Percentiles rank a stretch among this genome's conserved stretches.
These are phyloP conservation scores for Dasysyrphus albostriatus DNA, from an alignment of 2,888 invertebrate species.

Conservation along the genomic window DNA sequence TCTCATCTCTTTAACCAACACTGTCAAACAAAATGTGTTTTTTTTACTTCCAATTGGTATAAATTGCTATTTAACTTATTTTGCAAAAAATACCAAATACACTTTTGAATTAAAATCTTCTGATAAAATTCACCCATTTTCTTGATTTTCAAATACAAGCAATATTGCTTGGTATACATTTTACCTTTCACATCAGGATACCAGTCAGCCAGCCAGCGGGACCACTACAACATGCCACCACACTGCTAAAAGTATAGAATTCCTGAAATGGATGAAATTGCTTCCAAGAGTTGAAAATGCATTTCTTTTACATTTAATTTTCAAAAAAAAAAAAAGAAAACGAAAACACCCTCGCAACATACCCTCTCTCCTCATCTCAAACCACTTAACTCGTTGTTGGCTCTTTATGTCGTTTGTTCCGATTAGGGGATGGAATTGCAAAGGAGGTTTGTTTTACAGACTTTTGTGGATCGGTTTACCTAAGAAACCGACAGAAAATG, in stretches of 20 bases:
- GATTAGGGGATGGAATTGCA: slow-evolving; percentile 37
- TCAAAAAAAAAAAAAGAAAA: slow-evolving; percentile 11
- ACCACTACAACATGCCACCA: slow-evolving; percentile 20
- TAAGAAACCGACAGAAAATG: slow-evolving; percentile 58
- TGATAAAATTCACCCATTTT: slow-evolving; percentile 5
- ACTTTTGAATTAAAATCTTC: neutral
- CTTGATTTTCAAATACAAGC: slow-evolving; percentile 50
- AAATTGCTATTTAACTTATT: no score
- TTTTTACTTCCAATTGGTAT: neutral
- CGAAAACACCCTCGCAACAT: neutral
- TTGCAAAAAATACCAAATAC: no score
- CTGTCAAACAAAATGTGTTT: neutral
- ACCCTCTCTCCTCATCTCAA: neutral
- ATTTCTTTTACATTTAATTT: slow-evolving; percentile 71
- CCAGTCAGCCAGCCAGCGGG: slow-evolving; percentile 58
- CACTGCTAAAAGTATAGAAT: slow-evolving; percentile 18
- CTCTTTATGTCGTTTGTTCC: slow-evolving; percentile 39
- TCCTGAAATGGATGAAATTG: slow-evolving; percentile 38
- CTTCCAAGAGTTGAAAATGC: slow-evolving; percentile 64
- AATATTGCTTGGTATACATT: slow-evolving; percentile 49
- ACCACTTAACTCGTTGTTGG: slow-evolving; percentile 50
- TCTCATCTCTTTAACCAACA: no score
- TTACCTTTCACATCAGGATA: slow-evolving; percentile 41
- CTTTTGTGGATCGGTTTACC: slow-evolving; percentile 60
- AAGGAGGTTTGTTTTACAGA: slow-evolving; percentile 48